Evolutionary conservation across 2,113 vertebrate genomes (phyloP).

Genomic region (Oriolus oriolus): DNA sequence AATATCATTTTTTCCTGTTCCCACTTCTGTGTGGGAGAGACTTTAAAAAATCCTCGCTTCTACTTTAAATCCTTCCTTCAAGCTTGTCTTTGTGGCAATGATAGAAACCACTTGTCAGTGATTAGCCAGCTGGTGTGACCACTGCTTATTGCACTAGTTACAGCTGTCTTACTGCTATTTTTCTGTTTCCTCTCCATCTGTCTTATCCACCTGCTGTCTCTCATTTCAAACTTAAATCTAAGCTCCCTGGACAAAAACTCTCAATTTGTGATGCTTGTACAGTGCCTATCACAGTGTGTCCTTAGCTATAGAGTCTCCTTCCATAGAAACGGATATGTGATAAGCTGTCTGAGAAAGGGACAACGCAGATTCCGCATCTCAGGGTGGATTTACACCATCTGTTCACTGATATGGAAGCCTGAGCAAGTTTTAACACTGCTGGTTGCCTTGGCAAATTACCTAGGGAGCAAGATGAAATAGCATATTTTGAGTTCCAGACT

Average conservation of each 20-base stretch:
- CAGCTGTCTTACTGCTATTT: slow-evolving; percentile 56
- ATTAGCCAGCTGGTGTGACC: slow-evolving; percentile 58
- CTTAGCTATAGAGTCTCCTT: neutral
- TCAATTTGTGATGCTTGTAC: slow-evolving; percentile 19
- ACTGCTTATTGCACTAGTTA: slow-evolving; percentile 27
- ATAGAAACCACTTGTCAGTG: slow-evolving; percentile 33
- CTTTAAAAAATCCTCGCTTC: neutral
- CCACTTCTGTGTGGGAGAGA: neutral
- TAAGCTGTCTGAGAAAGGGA: neutral
- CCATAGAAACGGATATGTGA: neutral
- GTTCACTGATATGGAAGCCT: neutral
- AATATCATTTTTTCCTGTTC: neutral
- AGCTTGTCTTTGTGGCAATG: neutral
- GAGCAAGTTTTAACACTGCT: neutral
- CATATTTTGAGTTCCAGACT: neutral
- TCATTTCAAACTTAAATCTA: slow-evolving; percentile 43
- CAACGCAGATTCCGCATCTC: neutral
- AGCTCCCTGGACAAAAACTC: slow-evolving; percentile 29
- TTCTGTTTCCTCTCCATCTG: slow-evolving; percentile 52
- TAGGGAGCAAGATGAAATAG: neutral
- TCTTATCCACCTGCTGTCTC: slow-evolving; percentile 56
- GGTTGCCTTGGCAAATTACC: neutral
- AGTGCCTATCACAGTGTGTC: neutral
- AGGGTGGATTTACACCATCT: neutral
- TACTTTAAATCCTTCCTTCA: slow-evolving; percentile 20